phyloP scores from a whole-genome alignment of 2,888 invertebrate genomes.

The Drosophila rellima region DNA sequence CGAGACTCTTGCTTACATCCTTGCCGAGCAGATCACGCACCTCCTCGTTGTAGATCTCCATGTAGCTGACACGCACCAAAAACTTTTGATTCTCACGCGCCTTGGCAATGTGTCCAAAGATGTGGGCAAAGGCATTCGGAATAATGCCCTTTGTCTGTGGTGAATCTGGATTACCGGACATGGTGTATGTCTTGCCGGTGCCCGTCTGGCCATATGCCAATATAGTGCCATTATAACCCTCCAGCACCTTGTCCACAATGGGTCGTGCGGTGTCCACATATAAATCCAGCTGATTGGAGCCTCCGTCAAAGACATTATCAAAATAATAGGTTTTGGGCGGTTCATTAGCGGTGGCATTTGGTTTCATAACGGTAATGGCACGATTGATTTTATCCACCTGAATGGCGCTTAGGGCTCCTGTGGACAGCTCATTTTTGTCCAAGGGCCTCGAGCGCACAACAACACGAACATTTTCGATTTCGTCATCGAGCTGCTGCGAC shows the following conservation, averaged over 20 bases:
- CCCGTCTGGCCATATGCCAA: conserved; percentile 97
- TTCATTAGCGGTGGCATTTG: conserved; percentile 90
- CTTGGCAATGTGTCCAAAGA: conserved; percentile 98
- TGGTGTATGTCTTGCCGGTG: conserved; percentile 99
- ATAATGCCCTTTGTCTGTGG: conserved; percentile 98
- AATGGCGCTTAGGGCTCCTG: conserved; percentile 90
- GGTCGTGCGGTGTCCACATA: conserved; percentile 98
- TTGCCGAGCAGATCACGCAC: conserved; percentile 97
- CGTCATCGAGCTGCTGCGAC: conserved; percentile 87
- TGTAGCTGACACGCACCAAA: conserved; percentile 97
- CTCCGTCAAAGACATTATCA: conserved; percentile 96
- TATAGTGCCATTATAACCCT: conserved; percentile 98
- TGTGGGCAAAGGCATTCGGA: conserved; percentile 99
- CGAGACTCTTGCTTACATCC: conserved; percentile 93
- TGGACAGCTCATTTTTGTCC: conserved; percentile 92
- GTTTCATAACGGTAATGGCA: conserved; percentile 92
- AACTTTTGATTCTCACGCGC: conserved; percentile 97
- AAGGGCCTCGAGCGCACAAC: conserved; percentile 97
- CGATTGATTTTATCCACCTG: conserved; percentile 92
- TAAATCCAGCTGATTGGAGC: conserved; percentile 93
- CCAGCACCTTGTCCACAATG: conserved; percentile 97
- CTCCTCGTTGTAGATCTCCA: conserved; percentile 99
- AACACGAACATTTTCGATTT: conserved; percentile 97
- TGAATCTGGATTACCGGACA: conserved; percentile 96
- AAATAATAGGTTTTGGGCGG: conserved; percentile 96